Percentiles rank a stretch among this genome's conserved stretches.
Evolutionary conservation across 1,140 invertebrate genomes (phyloP).

Genomic region (Euwallacea fornicatus): DNA sequence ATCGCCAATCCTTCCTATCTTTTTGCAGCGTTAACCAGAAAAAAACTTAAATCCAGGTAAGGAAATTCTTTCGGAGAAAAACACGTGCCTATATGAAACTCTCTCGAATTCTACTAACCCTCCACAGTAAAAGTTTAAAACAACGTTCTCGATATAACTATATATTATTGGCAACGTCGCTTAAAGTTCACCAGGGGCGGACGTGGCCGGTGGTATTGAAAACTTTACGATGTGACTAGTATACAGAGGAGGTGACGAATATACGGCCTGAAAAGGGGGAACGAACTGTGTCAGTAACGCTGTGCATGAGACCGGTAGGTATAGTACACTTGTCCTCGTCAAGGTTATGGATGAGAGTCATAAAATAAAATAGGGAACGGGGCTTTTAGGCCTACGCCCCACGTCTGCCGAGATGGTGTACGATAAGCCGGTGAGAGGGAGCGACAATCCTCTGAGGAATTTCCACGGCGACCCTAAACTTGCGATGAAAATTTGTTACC

Average conservation of each 20-base stretch:
- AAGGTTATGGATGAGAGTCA: conserved; percentile 27
- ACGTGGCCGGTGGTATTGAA: conserved; percentile 7
- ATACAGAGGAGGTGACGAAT: conserved; percentile 15
- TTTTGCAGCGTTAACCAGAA: too few relatives aligned
- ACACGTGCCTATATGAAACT: too few relatives aligned
- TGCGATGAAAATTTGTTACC: too few relatives aligned
- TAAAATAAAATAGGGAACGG: conserved; percentile 29
- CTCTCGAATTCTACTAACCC: too few relatives aligned
- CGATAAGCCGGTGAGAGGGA: not conserved
- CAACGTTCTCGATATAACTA: not conserved
- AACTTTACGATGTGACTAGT: conserved; percentile 15
- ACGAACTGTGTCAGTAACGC: conserved; percentile 32
- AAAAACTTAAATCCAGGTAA: too few relatives aligned
- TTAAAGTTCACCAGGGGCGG: conserved; percentile 1
- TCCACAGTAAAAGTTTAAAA: too few relatives aligned
- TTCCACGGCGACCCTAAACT: not conserved
- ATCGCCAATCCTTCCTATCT: too few relatives aligned
- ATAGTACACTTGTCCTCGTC: conserved; percentile 28
- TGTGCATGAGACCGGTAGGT: conserved; percentile 5
- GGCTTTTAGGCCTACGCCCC: conserved; percentile 11
- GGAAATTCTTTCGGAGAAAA: too few relatives aligned
- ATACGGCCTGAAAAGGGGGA: conserved; percentile 18
- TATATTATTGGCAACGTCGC: not conserved
- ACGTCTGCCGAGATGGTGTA: conserved; percentile 1
- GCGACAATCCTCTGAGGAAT: not conserved